phyloP scores from a whole-genome alignment of 2,888 invertebrate genomes.

The Quadroppia sp. region DNA sequence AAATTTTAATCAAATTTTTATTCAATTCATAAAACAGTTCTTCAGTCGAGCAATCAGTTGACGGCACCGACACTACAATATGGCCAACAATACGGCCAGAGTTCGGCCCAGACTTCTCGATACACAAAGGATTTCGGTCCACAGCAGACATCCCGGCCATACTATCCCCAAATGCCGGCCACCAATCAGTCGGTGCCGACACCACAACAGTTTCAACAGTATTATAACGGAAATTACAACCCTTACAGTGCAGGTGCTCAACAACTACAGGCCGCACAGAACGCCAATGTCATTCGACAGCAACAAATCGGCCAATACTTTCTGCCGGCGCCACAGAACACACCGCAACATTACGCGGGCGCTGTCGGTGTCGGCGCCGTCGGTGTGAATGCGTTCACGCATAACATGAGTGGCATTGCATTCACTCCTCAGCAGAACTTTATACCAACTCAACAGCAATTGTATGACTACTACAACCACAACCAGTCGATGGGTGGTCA shows the following conservation, averaged over 20 bases:
- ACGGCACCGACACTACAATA: not conserved
- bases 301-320: constrained; percentile 11
- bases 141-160: not conserved
- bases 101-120: not conserved
- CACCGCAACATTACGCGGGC: not conserved
- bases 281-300: not conserved
- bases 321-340: constrained; percentile 2
- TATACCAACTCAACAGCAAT: not conserved
- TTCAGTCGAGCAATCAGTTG: not conserved
- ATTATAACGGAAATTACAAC: constrained; percentile 1
- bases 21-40: not conserved
- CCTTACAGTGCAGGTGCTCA: not conserved
- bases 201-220: not conserved
- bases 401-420: constrained; percentile 5
- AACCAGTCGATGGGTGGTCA: constrained; percentile 9
- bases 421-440: constrained; percentile 19
- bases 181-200: constrained; percentile 8
- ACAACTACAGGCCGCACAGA: not conserved
- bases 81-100: constrained; percentile 25
- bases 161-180: not conserved
- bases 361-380: not conserved
- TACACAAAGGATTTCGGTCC: not conserved
- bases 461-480: constrained; percentile 27
- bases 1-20: not conserved
- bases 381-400: constrained; percentile 15